phyloP scores from a whole-genome alignment of 2,797 vertebrate species.

The Dendrocincla fuliginosa region DNA sequence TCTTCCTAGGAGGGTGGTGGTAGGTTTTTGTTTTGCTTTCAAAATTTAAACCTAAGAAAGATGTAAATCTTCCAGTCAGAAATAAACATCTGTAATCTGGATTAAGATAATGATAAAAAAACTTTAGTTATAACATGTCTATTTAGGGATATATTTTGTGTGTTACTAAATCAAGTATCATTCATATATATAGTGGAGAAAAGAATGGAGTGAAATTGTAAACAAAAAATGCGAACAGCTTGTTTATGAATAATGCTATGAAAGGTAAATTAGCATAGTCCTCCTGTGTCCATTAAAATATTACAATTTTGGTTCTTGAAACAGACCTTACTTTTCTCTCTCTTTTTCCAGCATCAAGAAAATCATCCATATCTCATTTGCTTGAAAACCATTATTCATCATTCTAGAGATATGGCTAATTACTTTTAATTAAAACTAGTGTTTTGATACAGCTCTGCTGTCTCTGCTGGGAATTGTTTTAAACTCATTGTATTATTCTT shows the following conservation, averaged over 20 bases:
- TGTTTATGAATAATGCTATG: neutral
- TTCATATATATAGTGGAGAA: neutral
- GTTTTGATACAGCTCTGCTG: neutral
- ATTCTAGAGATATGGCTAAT: neutral
- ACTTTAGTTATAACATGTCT: neutral
- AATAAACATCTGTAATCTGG: neutral
- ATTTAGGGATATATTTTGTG: neutral
- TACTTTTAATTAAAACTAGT: slow-evolving; percentile 17
- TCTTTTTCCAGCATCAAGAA: neutral
- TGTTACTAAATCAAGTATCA: neutral
- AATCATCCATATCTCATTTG: neutral
- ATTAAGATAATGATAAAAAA: neutral
- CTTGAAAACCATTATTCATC: neutral
- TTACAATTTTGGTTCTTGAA: neutral
- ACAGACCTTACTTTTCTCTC: neutral
- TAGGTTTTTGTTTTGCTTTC: neutral
- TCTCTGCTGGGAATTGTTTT: neutral
- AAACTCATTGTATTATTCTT: neutral
- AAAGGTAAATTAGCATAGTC: neutral
- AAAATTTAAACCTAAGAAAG: neutral
- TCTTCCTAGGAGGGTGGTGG: neutral
- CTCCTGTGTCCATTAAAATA: neutral
- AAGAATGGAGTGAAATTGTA: neutral
- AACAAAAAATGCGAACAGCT: neutral
- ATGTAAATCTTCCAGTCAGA: neutral